These are phyloP conservation scores for Trematomus loennbergii DNA, from an alignment of 2,113 vertebrate species.

Conservation along the genomic window DNA sequence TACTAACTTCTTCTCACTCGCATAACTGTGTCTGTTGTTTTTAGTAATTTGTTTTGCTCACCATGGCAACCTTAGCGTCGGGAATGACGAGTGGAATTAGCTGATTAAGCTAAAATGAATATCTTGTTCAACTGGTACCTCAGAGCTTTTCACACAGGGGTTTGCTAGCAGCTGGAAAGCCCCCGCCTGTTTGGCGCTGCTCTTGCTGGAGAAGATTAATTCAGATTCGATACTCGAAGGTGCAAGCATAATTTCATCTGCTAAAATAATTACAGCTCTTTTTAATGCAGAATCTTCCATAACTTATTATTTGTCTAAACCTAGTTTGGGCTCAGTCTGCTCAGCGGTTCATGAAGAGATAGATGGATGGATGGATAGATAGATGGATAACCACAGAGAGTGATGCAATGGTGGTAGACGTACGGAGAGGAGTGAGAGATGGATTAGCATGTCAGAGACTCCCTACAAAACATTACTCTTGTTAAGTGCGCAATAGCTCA, in stretches of 20 bases:
- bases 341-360: constrained; percentile 20
- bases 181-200: constrained; percentile 52
- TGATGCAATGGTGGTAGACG: constrained; percentile 48
- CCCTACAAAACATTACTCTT: constrained; percentile 81
- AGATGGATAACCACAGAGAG: constrained; percentile 45
- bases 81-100: constrained; percentile 62
- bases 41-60: constrained; percentile 59
- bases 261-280: constrained; percentile 45
- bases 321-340: constrained; percentile 27
- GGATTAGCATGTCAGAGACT: constrained; percentile 79
- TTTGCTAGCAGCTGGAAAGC: constrained; percentile 53
- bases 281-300: constrained; percentile 22
- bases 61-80: constrained; percentile 65
- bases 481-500: constrained; percentile 80
- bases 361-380: constrained; percentile 26
- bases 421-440: constrained; percentile 69
- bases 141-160: constrained; percentile 53
- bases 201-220: constrained; percentile 44
- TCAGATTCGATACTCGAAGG: constrained; percentile 31
- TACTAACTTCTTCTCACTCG: constrained; percentile 22
- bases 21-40: constrained; percentile 42
- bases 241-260: constrained; percentile 39
- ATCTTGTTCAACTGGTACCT: constrained; percentile 54
- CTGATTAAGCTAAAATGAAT: constrained; percentile 68
- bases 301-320: not conserved